phyloP scores from a whole-genome alignment of 2,888 invertebrate genomes.

The Apotomis turbidana region DNA sequence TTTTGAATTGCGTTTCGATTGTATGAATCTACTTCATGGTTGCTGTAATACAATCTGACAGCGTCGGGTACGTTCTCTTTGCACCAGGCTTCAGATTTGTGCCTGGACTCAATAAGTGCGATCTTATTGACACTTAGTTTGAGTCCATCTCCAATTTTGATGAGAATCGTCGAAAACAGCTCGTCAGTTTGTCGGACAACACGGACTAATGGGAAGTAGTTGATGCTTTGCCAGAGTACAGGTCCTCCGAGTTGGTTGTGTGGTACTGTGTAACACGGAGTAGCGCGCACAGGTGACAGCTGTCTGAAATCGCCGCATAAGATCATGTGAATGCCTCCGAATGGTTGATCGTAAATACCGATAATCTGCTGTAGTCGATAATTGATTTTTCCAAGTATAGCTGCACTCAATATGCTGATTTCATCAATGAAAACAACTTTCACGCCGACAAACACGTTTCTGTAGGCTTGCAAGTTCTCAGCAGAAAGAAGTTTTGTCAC shows the following conservation, averaged over 20 bases:
- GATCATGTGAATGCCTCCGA: conserved; percentile 45
- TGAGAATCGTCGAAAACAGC: conserved; percentile 53
- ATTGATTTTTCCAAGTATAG: conserved; percentile 39
- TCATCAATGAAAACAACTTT: conserved; percentile 48
- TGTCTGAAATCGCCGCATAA: conserved; percentile 50
- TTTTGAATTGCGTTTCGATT: too few species aligned
- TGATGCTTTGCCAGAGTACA: conserved; percentile 52
- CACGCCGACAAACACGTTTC: conserved; percentile 44
- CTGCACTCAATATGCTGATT: conserved; percentile 49
- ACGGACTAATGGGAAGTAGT: conserved; percentile 53
- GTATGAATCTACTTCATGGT: conserved; percentile 40
- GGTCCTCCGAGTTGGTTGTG: conserved; percentile 49
- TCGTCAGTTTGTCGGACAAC: conserved; percentile 56
- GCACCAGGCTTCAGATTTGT: conserved; percentile 48
- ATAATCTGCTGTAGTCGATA: conserved; percentile 45
- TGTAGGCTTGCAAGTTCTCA: conserved; percentile 45
- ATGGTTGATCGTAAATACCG: conserved; percentile 44
- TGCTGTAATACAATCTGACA: conserved; percentile 43
- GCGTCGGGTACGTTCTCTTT: conserved; percentile 47
- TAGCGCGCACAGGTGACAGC: conserved; percentile 57
- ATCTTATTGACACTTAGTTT: conserved; percentile 46
- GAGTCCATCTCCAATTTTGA: conserved; percentile 54
- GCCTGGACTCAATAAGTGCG: conserved; percentile 50
- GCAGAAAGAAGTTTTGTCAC: conserved; percentile 38
- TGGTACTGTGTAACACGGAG: conserved; percentile 50